A percentile compares a stretch with the other conserved stretches of the same genome.
phyloP scores from a whole-genome alignment of 2,113 vertebrate genomes.

The Hiodon alosoides region DNA sequence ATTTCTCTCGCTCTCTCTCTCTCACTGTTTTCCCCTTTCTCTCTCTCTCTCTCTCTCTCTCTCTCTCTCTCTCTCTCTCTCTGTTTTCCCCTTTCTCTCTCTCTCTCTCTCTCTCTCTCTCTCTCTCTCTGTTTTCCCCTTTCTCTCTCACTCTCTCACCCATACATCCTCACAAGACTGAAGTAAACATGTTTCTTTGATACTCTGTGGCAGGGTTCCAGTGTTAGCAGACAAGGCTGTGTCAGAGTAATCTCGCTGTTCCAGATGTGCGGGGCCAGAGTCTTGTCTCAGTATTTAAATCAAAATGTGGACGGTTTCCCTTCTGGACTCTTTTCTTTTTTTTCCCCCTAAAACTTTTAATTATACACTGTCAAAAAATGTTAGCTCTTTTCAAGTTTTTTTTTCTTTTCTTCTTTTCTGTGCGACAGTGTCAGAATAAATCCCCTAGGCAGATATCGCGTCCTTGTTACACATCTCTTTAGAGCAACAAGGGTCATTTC shows the following conservation, averaged over 20 bases:
- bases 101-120: not conserved
- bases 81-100: not conserved
- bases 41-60: not conserved
- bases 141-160: not conserved
- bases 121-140: not conserved
- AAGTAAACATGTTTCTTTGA: conserved; percentile 26
- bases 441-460: not conserved
- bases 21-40: not conserved
- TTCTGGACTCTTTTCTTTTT: not conserved
- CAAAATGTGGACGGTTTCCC: not conserved
- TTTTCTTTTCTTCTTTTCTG: not conserved
- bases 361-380: too few relatives aligned
- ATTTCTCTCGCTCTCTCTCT: conserved; percentile 26
- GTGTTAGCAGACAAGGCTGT: not conserved
- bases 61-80: not conserved
- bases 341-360: not conserved
- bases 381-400: not conserved
- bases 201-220: not conserved
- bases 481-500: too few relatives aligned
- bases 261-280: conserved; percentile 18
- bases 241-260: conserved; percentile 5
- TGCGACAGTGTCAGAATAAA: not conserved
- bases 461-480: not conserved
- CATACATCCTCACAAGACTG: not conserved
- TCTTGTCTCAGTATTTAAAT: conserved; percentile 17